Conservation (phyloP, 2,797 vertebrate species). For the Pseudotriccus pelzelni region DNA sequence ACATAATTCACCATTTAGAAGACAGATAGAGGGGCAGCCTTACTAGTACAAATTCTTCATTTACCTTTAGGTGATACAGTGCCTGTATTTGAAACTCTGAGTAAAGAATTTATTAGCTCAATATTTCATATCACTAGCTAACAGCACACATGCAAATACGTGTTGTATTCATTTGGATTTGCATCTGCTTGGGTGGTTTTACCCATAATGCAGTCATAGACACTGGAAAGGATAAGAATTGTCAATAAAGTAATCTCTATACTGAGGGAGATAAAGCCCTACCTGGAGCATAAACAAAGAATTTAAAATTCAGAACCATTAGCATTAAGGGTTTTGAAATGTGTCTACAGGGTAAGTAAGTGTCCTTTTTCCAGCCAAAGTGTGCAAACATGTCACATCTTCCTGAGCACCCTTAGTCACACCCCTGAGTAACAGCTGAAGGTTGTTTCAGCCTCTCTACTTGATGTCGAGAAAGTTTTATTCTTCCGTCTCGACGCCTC, state of each 20-base stretch:
- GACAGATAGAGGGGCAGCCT: not conserved
- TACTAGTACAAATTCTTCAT: not conserved
- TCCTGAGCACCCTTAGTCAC: not conserved
- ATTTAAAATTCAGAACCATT: not conserved
- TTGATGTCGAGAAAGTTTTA: not conserved
- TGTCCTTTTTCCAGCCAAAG: not conserved
- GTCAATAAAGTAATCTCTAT: slow-evolving; percentile 14
- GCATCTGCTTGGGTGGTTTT: not conserved
- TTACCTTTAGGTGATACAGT: slow-evolving; percentile 1
- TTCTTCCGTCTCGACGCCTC: not conserved
- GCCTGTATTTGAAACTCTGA: not conserved
- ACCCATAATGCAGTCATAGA: not conserved
- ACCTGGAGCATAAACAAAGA: slow-evolving; percentile 33
- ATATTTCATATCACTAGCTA: slow-evolving; percentile 7
- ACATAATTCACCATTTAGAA: not conserved
- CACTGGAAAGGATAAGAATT: not conserved
- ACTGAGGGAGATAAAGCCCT: slow-evolving; percentile 5
- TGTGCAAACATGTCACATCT: not conserved
- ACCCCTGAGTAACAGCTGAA: not conserved
- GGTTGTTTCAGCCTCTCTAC: not conserved
- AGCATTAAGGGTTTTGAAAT: not conserved
- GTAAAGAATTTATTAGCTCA: slow-evolving; percentile 30
- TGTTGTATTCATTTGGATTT: slow-evolving; percentile 5
- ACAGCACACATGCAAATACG: not conserved
- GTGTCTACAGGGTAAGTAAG: not conserved